Evolutionary conservation across 1,140 invertebrate genomes (phyloP).

Genomic region (Nixonia krombeini): DNA sequence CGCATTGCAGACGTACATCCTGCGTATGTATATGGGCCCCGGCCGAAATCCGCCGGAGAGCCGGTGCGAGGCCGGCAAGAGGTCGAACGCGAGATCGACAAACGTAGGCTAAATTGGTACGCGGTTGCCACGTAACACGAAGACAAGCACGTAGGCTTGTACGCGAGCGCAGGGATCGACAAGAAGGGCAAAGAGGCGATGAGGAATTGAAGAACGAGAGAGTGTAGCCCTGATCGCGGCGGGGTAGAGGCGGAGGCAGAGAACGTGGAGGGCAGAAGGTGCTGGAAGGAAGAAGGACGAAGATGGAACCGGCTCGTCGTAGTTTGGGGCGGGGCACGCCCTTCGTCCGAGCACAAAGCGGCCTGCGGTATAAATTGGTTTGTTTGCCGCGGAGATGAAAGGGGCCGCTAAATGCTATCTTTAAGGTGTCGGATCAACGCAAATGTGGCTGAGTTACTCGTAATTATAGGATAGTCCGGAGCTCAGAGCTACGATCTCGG

Average conservation of each 20-base stretch:
- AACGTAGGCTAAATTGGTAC: not conserved
- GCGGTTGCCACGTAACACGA: slow-evolving; percentile 16
- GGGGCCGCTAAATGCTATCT: slow-evolving; percentile 73
- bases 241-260: slow-evolving; percentile 13
- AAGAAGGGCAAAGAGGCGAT: slow-evolving; percentile 43
- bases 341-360: slow-evolving; percentile 64
- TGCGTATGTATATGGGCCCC: not conserved
- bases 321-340: slow-evolving; percentile 58
- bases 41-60: too few relatives aligned
- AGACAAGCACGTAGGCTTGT: slow-evolving; percentile 16
- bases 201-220: slow-evolving; percentile 40
- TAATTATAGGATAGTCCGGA: slow-evolving; percentile 71
- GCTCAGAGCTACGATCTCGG: slow-evolving; percentile 59
- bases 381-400: slow-evolving; percentile 73
- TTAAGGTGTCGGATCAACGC: slow-evolving; percentile 73
- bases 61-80: too few relatives aligned
- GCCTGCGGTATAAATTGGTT: slow-evolving; percentile 73
- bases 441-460: slow-evolving; percentile 73
- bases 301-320: slow-evolving; percentile 55
- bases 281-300: slow-evolving; percentile 44
- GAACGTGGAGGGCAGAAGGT: slow-evolving; percentile 44
- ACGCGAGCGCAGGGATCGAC: slow-evolving; percentile 16
- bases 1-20: not conserved
- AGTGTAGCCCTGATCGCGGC: slow-evolving; percentile 24
- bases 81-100: too few relatives aligned